Evolutionary conservation across 2,113 vertebrate genomes (phyloP).

Genomic region (Coregonus clupeaformis): DNA sequence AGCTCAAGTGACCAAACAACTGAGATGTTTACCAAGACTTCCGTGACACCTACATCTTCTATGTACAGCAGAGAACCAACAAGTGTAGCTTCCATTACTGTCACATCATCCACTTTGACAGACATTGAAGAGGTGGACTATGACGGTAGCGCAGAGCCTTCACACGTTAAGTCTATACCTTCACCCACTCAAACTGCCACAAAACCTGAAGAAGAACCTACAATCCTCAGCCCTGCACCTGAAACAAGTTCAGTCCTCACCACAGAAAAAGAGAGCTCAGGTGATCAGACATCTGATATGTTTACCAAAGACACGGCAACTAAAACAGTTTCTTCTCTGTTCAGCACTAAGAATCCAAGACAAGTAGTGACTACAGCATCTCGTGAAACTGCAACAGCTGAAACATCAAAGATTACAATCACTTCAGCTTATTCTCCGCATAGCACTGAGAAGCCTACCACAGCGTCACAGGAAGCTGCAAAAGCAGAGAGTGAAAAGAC

Average conservation of each 20-base stretch:
- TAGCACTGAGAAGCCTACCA: background rate
- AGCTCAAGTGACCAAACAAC: background rate
- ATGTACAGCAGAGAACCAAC: background rate
- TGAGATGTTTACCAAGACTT: background rate
- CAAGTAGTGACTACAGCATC: background rate
- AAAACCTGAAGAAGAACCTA: background rate
- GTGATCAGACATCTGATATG: conserved; percentile 9
- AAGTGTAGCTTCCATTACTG: background rate
- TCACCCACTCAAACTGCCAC: background rate
- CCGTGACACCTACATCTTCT: background rate
- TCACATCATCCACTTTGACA: background rate
- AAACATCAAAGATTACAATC: background rate
- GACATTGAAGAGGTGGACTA: background rate
- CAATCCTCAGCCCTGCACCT: background rate
- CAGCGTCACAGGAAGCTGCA: too few relatives aligned
- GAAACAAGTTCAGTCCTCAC: background rate
- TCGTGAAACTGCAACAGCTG: background rate
- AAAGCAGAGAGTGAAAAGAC: too few relatives aligned
- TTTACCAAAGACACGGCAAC: background rate
- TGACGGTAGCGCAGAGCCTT: background rate
- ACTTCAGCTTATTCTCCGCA: background rate
- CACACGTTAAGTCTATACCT: background rate
- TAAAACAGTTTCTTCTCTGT: background rate
- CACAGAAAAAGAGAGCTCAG: conserved; percentile 5
- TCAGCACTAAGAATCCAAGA: background rate